phyloP scores from a whole-genome alignment of 2,113 vertebrate genomes.

The Sander lucioperca region DNA sequence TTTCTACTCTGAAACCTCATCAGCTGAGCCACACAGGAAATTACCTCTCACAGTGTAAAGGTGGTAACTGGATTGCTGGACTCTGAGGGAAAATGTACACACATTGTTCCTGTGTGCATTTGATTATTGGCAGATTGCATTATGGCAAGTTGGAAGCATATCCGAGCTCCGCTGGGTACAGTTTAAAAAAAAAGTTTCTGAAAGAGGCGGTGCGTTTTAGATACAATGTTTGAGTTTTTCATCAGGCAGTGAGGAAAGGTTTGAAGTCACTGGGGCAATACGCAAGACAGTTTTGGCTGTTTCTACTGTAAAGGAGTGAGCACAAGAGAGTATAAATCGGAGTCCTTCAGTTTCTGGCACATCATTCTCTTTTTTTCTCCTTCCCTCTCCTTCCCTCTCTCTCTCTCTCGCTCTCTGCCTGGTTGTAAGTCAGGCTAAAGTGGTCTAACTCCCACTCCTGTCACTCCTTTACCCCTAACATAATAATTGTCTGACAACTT shows the following conservation, averaged over 20 bases:
- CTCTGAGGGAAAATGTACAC: constrained; percentile 48
- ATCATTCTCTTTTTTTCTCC: not conserved
- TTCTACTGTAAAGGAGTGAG: constrained; percentile 18
- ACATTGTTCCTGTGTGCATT: constrained; percentile 43
- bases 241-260: constrained; percentile 24
- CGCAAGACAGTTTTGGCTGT: constrained; percentile 39
- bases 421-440: constrained; percentile 49
- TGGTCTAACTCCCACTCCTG: constrained; percentile 55
- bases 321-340: constrained; percentile 45
- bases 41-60: constrained; percentile 67
- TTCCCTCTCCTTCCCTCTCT: not conserved
- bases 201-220: constrained; percentile 10
- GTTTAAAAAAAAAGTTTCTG: constrained; percentile 1
- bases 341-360: constrained; percentile 27
- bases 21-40: constrained; percentile 73
- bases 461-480: constrained; percentile 49
- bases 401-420: constrained; percentile 10
- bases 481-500: constrained; percentile 54
- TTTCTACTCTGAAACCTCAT: constrained; percentile 70
- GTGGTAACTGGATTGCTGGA: constrained; percentile 71
- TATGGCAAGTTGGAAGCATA: constrained; percentile 28
- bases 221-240: constrained; percentile 15
- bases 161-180: constrained; percentile 20
- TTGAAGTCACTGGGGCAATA: constrained; percentile 39
- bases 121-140: constrained; percentile 56